Conservation (phyloP, 1,140 invertebrate species). For the Calosoma granatense region DNA sequence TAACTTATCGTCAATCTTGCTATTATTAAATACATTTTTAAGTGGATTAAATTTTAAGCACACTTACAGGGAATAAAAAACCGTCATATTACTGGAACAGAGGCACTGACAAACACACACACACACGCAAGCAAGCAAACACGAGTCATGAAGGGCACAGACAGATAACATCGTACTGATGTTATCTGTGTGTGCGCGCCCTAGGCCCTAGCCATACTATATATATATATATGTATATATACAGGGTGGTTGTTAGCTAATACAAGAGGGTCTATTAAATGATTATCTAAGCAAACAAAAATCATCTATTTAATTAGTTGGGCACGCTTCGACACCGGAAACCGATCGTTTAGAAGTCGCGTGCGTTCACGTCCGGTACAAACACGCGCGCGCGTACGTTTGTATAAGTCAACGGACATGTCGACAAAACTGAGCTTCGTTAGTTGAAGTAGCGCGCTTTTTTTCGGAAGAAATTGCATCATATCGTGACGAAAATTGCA, state of each 20-base stretch:
- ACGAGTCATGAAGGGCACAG: not conserved
- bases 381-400: too few species aligned
- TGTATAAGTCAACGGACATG: not conserved
- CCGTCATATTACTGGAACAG: not conserved
- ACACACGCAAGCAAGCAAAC: not conserved
- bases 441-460: too few species aligned
- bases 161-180: not conserved
- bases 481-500: too few species aligned
- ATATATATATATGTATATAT: too few species aligned
- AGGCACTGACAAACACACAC: not conserved
- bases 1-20: too few species aligned
- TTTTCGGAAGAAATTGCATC: too few species aligned
- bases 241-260: slow-evolving; percentile 23
- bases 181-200: not conserved
- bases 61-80: too few species aligned
- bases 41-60: too few species aligned
- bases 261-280: slow-evolving; percentile 32
- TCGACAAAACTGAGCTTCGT: too few species aligned
- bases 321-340: slow-evolving; percentile 28
- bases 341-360: slow-evolving; percentile 27
- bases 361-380: slow-evolving; percentile 18
- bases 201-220: not conserved
- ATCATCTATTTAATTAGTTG: slow-evolving; percentile 38
- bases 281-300: slow-evolving; percentile 39
- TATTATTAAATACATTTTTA: too few species aligned